These are phyloP conservation scores for Narcine bancroftii DNA, from an alignment of 2,113 vertebrate species.

Conservation along the genomic window DNA sequence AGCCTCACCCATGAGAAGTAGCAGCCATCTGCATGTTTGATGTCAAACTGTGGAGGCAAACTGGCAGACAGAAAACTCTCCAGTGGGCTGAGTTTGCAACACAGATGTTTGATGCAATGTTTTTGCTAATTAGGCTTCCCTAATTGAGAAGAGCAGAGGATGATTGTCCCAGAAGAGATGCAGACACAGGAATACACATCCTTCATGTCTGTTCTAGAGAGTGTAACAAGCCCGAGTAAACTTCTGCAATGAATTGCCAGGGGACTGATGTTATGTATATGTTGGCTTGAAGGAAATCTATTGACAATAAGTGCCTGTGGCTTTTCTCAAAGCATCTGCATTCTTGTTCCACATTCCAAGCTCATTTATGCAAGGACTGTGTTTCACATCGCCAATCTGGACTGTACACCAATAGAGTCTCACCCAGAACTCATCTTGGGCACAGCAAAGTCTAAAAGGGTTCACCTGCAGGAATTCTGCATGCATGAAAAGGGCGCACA, in stretches of 20 bases:
- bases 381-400: conserved; percentile 2
- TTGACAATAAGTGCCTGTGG: conserved; percentile 13
- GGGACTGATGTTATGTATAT: conserved; percentile 1
- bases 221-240: conserved; percentile 16
- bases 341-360: not conserved
- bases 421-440: too few relatives aligned
- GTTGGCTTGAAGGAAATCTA: not conserved
- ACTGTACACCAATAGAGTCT: not conserved
- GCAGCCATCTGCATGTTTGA: not conserved
- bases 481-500: too few relatives aligned
- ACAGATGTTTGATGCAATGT: conserved; percentile 19
- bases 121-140: conserved; percentile 33
- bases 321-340: not conserved
- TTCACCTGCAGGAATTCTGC: too few relatives aligned
- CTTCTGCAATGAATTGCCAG: not conserved
- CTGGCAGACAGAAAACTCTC: not conserved
- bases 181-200: not conserved
- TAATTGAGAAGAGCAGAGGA: conserved; percentile 32
- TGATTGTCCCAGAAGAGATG: conserved; percentile 2
- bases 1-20: not conserved
- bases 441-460: not conserved
- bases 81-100: not conserved
- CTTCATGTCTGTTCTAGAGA: conserved; percentile 24
- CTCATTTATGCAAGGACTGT: not conserved
- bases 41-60: not conserved